Percentiles rank a stretch among this genome's conserved stretches.
Conservation (phyloP, 2,888 invertebrate species). For the Spicauda simplicius region DNA sequence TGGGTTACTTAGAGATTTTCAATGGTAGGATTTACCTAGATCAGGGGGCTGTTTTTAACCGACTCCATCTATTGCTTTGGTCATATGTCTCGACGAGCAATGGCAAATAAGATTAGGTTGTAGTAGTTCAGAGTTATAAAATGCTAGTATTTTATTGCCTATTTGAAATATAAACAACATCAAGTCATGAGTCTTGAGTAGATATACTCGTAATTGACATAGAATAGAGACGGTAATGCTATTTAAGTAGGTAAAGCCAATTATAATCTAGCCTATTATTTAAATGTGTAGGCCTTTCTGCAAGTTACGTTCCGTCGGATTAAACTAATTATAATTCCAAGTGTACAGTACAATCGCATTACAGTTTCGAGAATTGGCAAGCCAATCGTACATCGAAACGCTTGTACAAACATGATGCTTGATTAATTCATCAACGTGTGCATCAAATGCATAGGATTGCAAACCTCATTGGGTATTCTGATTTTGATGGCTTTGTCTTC, state of each 20-base stretch:
- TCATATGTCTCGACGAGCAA: too few relatives aligned
- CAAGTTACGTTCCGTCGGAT: not conserved
- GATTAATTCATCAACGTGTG: slow-evolving; percentile 16
- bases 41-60: too few relatives aligned
- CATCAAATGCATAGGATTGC: slow-evolving; percentile 10
- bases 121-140: too few relatives aligned
- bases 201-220: not conserved
- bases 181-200: not conserved
- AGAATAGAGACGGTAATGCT: not conserved
- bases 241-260: slow-evolving; percentile 2
- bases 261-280: slow-evolving; percentile 1
- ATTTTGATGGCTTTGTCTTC: not conserved
- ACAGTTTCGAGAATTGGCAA: slow-evolving; percentile 2
- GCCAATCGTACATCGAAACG: not conserved
- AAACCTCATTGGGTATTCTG: slow-evolving; percentile 10
- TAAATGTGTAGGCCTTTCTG: not conserved
- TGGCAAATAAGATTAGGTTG: too few relatives aligned
- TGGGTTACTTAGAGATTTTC: too few relatives aligned
- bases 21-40: too few relatives aligned
- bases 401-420: not conserved
- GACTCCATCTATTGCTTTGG: too few relatives aligned
- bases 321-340: slow-evolving; percentile 6
- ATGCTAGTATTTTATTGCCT: too few relatives aligned
- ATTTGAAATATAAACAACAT: too few relatives aligned
- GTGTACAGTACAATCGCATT: not conserved